Conservation (phyloP, 1,140 invertebrate genomes). For the Papilio polytes region DNA sequence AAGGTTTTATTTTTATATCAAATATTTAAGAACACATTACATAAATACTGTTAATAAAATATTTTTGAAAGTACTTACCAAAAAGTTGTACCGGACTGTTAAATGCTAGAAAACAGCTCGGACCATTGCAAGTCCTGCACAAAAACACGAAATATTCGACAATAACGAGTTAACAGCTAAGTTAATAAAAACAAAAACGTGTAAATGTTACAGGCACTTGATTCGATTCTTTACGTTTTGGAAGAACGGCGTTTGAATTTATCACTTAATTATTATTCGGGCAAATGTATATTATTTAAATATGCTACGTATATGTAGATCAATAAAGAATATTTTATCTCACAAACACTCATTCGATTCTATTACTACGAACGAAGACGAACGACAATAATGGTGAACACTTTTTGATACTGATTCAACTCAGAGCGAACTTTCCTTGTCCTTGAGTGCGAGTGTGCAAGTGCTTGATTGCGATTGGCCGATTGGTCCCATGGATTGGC, state of each 20-base stretch:
- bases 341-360: constrained; percentile 48
- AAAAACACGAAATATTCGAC: constrained; percentile 67
- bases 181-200: constrained; percentile 65
- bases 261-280: constrained; percentile 1
- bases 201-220: constrained; percentile 71
- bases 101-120: constrained; percentile 82
- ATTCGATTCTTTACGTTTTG: constrained; percentile 58
- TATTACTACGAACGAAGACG: constrained; percentile 44
- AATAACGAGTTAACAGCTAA: constrained; percentile 59
- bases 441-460: constrained; percentile 47
- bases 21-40: constrained; percentile 17
- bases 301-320: constrained; percentile 1
- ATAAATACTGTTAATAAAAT: neutral
- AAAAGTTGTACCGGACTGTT: constrained; percentile 70
- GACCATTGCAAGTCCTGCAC: constrained; percentile 71
- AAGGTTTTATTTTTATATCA: neutral
- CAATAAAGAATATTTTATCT: constrained; percentile 11
- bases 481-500: no score
- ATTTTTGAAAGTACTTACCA: constrained; percentile 65
- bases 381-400: neutral
- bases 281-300: neutral
- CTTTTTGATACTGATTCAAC: constrained; percentile 9
- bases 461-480: no score
- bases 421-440: constrained; percentile 41
- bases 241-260: constrained; percentile 43